Conservation (phyloP, 2,888 invertebrate genomes). For the Tetanocera ferruginea region DNA sequence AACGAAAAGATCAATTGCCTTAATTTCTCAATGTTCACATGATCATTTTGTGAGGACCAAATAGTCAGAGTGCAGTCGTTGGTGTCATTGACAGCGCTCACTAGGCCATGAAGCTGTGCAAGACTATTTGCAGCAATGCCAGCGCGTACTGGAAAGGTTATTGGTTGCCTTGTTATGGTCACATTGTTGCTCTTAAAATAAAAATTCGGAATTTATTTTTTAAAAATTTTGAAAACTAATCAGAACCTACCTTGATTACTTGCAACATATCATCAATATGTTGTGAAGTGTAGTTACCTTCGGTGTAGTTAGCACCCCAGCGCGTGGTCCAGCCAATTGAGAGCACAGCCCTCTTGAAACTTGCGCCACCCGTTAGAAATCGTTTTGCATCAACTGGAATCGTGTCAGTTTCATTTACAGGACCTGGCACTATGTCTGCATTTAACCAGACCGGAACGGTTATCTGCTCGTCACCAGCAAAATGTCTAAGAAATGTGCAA, state of each 20-base stretch:
- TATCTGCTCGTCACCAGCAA: constrained; percentile 70
- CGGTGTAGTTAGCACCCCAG: constrained; percentile 71
- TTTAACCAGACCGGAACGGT: constrained; percentile 87
- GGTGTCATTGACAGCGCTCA: constrained; percentile 68
- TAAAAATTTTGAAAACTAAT: background rate
- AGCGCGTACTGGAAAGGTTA: constrained; percentile 86
- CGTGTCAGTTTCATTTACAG: constrained; percentile 73
- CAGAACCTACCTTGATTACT: constrained; percentile 69
- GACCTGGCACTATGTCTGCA: constrained; percentile 85
- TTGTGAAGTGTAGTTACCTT: constrained; percentile 75
- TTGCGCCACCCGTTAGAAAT: constrained; percentile 76
- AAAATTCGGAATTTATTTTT: background rate
- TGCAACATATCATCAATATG: constrained; percentile 80
- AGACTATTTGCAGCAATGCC: constrained; percentile 78
- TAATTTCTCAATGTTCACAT: constrained; percentile 77
- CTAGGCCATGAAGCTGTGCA: constrained; percentile 74
- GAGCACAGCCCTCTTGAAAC: constrained; percentile 76
- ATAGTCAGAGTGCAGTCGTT: constrained; percentile 78
- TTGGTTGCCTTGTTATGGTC: constrained; percentile 73
- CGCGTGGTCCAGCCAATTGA: constrained; percentile 91
- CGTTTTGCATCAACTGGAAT: constrained; percentile 74
- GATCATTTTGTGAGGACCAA: constrained; percentile 81
- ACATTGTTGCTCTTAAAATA: constrained; percentile 55
- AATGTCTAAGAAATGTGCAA: background rate
- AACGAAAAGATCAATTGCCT: constrained; percentile 77